Conservation (phyloP, 2,113 vertebrate species). For the Plotosus lineatus region DNA sequence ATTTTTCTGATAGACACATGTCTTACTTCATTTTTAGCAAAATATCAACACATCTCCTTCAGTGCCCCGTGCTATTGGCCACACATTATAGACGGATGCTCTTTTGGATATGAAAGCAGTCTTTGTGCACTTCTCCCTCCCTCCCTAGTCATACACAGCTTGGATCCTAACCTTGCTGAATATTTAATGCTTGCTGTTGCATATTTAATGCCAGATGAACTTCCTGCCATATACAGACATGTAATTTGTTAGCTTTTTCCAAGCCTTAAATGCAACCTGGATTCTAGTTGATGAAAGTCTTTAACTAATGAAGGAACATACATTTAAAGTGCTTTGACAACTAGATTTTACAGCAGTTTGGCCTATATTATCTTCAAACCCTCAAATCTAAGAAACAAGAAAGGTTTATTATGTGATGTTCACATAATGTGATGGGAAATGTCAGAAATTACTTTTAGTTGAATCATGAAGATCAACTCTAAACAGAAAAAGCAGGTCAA, state of each 20-base stretch:
- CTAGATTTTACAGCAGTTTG: neutral
- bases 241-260: slow-evolving; percentile 8
- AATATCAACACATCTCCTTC: slow-evolving; percentile 17
- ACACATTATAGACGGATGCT: slow-evolving; percentile 35
- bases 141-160: neutral
- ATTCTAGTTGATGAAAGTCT: slow-evolving; percentile 30
- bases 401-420: neutral
- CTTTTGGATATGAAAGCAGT: slow-evolving; percentile 32
- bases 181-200: slow-evolving; percentile 51
- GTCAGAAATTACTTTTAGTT: neutral
- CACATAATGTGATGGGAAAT: neutral
- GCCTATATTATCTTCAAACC: neutral
- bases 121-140: slow-evolving; percentile 19
- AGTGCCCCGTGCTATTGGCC: neutral
- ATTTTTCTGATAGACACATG: neutral
- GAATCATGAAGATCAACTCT: neutral
- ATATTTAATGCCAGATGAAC: slow-evolving; percentile 44
- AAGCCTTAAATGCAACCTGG: slow-evolving; percentile 7
- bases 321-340: too few species aligned
- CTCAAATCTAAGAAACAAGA: neutral
- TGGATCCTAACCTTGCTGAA: slow-evolving; percentile 49
- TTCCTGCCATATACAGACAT: slow-evolving; percentile 41
- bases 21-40: slow-evolving; percentile 1
- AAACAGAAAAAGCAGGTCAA: neutral
- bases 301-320: neutral